Conservation (phyloP, 1,140 invertebrate species). For the Euura saliciscinereae region DNA sequence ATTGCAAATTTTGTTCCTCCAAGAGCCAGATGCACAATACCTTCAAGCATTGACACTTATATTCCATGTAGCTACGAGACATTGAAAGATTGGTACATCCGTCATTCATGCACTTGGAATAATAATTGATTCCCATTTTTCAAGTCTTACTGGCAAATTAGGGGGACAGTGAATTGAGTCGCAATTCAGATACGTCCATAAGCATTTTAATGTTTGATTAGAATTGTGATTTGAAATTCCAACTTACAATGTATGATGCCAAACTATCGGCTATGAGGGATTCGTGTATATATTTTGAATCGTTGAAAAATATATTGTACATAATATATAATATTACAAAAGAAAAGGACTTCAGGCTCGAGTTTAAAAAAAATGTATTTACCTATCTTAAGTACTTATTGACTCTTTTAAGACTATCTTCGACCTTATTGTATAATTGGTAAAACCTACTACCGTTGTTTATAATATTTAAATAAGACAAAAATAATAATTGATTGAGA, state of each 20-base stretch:
- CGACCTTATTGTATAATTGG: too few species aligned
- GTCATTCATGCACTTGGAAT: background rate
- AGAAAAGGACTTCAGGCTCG: too few species aligned
- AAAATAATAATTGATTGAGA: background rate
- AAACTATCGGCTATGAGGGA: background rate
- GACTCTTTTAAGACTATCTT: too few species aligned
- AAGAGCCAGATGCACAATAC: conserved; percentile 60
- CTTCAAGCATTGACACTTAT: conserved; percentile 28
- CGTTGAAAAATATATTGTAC: too few species aligned
- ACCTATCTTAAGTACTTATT: too few species aligned
- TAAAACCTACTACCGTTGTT: background rate
- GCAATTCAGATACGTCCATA: background rate
- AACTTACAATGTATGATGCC: too few species aligned
- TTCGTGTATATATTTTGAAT: background rate
- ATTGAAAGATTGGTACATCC: background rate
- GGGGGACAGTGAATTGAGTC: background rate
- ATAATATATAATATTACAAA: too few species aligned
- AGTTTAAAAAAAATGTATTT: too few species aligned
- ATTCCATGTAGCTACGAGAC: background rate
- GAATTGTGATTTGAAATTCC: too few species aligned
- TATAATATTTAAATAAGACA: background rate
- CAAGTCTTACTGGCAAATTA: too few species aligned
- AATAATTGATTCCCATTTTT: too few species aligned
- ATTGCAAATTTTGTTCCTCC: conserved; percentile 10
- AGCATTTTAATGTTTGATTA: background rate